Evolutionary conservation across 2,113 vertebrate genomes (phyloP).

Genomic region (Menidia beryllina): DNA sequence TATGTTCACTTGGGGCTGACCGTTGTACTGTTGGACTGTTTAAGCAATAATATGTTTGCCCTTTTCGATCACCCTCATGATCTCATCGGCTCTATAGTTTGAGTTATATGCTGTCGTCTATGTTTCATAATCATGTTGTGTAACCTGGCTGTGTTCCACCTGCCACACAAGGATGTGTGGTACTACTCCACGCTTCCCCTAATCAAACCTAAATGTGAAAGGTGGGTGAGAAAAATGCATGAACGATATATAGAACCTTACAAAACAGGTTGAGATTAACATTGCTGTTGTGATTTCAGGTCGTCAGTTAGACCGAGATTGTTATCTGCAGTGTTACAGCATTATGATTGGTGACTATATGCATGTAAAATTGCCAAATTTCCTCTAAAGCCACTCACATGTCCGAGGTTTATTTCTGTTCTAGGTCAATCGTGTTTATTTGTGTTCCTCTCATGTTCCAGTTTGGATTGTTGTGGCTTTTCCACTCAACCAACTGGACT

Average conservation of each 20-base stretch:
- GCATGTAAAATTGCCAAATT: neutral
- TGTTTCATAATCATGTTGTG: neutral
- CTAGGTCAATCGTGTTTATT: conserved; percentile 23
- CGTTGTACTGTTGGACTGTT: too few species aligned
- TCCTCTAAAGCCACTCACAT: conserved; percentile 16
- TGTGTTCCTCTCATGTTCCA: conserved; percentile 33
- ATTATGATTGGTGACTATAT: neutral
- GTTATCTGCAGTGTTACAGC: neutral
- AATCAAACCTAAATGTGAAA: too few species aligned
- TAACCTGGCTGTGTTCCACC: too few species aligned
- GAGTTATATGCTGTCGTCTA: neutral
- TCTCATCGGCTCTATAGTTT: neutral
- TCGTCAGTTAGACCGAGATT: conserved; percentile 1
- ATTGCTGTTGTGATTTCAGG: neutral
- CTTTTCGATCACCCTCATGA: neutral
- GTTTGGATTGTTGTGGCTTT: conserved; percentile 41
- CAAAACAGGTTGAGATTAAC: neutral
- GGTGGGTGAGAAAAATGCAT: too few species aligned
- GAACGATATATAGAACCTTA: too few species aligned
- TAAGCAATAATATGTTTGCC: neutral
- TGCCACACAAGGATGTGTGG: too few species aligned
- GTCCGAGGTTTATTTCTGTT: conserved; percentile 35
- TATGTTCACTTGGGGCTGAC: too few species aligned
- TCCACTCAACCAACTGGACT: conserved; percentile 38
- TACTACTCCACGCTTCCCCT: too few species aligned